Evolutionary conservation across 2,888 invertebrate genomes (phyloP).

Genomic region (Cantharis flavilabris): DNA sequence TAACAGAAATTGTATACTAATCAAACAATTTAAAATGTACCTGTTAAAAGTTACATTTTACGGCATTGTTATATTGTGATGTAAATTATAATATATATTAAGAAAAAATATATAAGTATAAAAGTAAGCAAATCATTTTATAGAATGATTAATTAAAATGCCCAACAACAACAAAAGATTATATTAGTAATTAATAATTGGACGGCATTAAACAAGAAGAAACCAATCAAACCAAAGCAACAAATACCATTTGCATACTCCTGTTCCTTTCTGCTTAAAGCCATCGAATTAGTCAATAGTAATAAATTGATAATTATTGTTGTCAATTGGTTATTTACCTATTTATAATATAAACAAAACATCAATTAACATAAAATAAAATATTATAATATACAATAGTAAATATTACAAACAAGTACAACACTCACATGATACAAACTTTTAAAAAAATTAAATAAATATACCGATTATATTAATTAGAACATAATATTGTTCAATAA

Average conservation of each 20-base stretch:
- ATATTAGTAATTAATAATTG: neutral
- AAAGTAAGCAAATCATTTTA: neutral
- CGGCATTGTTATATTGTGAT: neutral
- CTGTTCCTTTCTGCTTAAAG: too few relatives aligned
- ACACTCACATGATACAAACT: neutral
- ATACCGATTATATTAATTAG: neutral
- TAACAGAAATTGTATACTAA: neutral
- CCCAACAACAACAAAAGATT: neutral
- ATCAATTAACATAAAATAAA: neutral
- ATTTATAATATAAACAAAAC: neutral
- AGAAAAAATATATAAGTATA: neutral
- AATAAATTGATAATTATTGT: neutral
- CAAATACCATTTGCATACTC: too few relatives aligned
- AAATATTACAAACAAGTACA: neutral
- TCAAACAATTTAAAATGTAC: neutral
- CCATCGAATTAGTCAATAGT: neutral
- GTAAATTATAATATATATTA: neutral
- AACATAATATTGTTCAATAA: neutral
- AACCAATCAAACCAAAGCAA: too few relatives aligned
- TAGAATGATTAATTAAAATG: neutral
- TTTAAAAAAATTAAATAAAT: neutral
- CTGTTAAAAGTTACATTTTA: neutral
- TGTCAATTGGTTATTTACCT: neutral
- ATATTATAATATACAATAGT: neutral
- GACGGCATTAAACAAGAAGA: neutral